phyloP scores from a whole-genome alignment of 2,888 invertebrate genomes.

The Caenorhabditis plicata region DNA sequence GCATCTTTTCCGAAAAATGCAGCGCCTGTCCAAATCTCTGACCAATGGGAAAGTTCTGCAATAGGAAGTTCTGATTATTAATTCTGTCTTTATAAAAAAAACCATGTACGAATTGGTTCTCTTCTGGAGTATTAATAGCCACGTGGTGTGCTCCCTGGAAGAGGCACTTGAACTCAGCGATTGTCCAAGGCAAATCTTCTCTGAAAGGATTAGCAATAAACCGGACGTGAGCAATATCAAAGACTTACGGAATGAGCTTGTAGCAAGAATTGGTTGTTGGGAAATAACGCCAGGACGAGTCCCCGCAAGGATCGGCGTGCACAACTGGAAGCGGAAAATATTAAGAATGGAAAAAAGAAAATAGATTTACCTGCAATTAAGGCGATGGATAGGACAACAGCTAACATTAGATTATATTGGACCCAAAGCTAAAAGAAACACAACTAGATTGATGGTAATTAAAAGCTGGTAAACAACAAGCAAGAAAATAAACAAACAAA shows the following conservation, averaged over 20 bases:
- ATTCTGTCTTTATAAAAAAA: too few species aligned
- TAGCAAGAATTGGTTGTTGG: conserved; percentile 57
- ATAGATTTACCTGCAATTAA: too few species aligned
- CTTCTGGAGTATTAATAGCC: conserved; percentile 51
- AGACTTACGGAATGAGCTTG: conserved; percentile 45
- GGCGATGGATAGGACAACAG: too few species aligned
- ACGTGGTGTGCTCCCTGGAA: conserved; percentile 61
- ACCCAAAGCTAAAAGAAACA: too few species aligned
- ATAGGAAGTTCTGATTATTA: too few species aligned
- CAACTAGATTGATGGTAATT: too few species aligned
- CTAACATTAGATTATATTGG: too few species aligned
- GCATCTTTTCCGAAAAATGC: conserved; percentile 57
- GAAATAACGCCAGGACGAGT: conserved; percentile 57
- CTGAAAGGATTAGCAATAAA: conserved; percentile 26
- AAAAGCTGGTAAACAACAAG: too few species aligned
- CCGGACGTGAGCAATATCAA: neutral
- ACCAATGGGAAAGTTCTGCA: conserved; percentile 54
- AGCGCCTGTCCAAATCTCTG: conserved; percentile 58
- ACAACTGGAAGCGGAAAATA: conserved; percentile 6
- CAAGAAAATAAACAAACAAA: too few species aligned
- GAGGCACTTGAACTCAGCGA: conserved; percentile 60
- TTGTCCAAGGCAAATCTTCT: conserved; percentile 54
- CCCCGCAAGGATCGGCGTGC: conserved; percentile 36
- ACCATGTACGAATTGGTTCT: conserved; percentile 60
- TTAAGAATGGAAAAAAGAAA: too few species aligned